Conservation (phyloP, 2,113 vertebrate species). For the Strix aluco region DNA sequence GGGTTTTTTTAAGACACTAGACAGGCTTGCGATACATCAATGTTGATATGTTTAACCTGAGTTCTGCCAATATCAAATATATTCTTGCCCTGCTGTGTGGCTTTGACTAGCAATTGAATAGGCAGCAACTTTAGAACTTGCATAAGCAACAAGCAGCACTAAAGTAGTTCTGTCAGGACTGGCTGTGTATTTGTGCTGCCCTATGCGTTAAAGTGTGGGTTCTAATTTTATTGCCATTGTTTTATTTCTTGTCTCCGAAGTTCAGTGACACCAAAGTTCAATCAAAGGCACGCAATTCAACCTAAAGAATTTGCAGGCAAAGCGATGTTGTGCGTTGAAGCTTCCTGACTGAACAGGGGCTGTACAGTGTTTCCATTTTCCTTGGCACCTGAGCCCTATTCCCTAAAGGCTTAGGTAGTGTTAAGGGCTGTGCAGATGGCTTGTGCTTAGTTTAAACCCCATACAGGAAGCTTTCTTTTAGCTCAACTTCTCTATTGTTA, state of each 20-base stretch:
- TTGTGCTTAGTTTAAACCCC: slow-evolving; percentile 54
- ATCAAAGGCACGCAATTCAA: neutral
- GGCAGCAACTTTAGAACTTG: neutral
- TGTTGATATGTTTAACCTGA: neutral
- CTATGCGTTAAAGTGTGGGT: neutral
- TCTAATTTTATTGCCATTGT: neutral
- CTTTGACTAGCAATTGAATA: neutral
- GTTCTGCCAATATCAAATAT: neutral
- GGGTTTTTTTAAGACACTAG: neutral
- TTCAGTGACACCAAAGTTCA: neutral
- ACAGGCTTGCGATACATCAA: neutral
- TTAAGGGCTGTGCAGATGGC: slow-evolving; percentile 42
- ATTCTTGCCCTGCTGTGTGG: neutral
- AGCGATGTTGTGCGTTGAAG: neutral
- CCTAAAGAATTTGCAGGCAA: neutral
- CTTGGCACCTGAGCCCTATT: slow-evolving; percentile 30
- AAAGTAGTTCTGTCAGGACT: neutral
- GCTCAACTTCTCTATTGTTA: slow-evolving; percentile 64
- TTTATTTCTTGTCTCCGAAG: neutral
- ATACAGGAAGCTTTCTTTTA: slow-evolving; percentile 69
- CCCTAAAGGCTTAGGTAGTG: slow-evolving; percentile 20
- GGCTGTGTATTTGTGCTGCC: neutral
- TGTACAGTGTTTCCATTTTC: slow-evolving; percentile 14
- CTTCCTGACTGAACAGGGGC: neutral
- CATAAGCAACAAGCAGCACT: neutral